phyloP scores from a whole-genome alignment of 2,888 invertebrate species.

The Trachelus troglodyta region DNA sequence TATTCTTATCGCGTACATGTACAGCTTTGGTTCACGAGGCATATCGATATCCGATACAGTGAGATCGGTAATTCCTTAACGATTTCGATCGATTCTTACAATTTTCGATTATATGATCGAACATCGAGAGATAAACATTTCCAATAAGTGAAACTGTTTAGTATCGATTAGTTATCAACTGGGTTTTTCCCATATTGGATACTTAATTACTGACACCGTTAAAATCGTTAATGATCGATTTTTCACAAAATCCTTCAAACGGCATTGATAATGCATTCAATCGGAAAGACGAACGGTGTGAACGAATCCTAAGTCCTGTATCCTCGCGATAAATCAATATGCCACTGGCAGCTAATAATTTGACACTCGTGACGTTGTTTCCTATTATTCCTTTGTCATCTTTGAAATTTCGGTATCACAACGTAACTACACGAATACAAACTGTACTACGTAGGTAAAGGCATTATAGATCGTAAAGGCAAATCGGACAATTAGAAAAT shows the following conservation, averaged over 20 bases:
- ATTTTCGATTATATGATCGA: no score
- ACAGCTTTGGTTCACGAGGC: neutral
- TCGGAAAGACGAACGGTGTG: neutral
- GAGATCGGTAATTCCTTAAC: neutral
- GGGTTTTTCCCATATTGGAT: neutral
- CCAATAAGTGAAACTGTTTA: no score
- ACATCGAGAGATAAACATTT: no score
- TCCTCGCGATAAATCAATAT: neutral
- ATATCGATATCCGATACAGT: neutral
- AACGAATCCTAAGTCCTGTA: neutral
- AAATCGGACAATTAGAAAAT: neutral
- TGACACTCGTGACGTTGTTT: neutral
- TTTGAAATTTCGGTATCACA: no score
- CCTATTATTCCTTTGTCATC: neutral
- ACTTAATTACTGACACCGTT: neutral
- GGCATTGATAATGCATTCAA: no score
- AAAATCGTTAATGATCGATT: neutral
- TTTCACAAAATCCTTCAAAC: neutral
- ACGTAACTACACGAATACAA: no score
- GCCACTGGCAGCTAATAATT: neutral
- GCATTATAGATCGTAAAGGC: no score
- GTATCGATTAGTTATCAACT: neutral
- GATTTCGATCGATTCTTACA: neutral
- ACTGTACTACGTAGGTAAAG: no score
- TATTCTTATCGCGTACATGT: neutral